Evolutionary conservation across 2,888 invertebrate genomes (phyloP).

Genomic region (Euplexia lucipara): DNA sequence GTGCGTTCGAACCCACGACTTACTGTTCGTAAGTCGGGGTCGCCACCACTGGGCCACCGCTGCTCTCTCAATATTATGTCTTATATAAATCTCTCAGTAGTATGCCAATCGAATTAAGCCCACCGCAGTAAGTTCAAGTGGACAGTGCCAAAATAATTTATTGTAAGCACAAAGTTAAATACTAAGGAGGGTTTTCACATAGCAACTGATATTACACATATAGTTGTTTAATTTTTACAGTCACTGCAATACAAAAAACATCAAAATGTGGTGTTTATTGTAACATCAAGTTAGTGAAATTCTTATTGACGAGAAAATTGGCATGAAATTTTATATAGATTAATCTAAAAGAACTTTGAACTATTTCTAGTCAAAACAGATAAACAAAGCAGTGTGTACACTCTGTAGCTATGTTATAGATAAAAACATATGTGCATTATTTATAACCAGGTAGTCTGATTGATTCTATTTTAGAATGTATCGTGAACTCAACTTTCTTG

Average conservation of each 20-base stretch:
- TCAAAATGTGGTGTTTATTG: no score
- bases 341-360: not conserved
- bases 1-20: no score
- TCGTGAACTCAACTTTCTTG: slow-evolving; percentile 52
- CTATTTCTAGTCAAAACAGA: not conserved
- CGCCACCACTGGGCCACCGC: no score
- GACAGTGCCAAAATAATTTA: not conserved
- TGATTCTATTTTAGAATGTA: slow-evolving; percentile 48
- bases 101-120: not conserved
- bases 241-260: no score
- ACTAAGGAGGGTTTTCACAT: not conserved
- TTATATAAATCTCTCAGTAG: not conserved
- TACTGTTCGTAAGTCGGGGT: no score
- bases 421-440: slow-evolving; percentile 52
- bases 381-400: slow-evolving; percentile 4
- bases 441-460: slow-evolving; percentile 47
- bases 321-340: not conserved
- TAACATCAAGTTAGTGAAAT: no score
- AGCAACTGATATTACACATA: no score
- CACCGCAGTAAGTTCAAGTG: not conserved
- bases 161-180: not conserved
- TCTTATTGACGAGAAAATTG: not conserved
- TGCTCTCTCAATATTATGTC: no score
- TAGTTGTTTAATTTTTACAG: no score
- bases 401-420: slow-evolving; percentile 11